phyloP scores from a whole-genome alignment of 2,113 vertebrate species.

The Tupaia chinensis region DNA sequence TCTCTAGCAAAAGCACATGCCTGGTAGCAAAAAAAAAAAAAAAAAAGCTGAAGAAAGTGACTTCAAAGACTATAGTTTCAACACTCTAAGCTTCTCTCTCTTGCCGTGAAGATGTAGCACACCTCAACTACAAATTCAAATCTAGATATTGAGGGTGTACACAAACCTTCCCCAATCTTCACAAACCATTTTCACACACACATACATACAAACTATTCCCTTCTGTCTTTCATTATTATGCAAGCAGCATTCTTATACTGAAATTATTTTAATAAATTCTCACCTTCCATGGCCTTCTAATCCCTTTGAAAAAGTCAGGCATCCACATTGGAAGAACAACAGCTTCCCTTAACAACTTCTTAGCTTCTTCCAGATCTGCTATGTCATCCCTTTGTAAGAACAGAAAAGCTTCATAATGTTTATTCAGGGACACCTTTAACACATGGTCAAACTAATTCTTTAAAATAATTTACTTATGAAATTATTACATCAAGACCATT shows the following conservation, averaged over 20 bases:
- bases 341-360: slow-evolving; percentile 91
- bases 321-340: slow-evolving; percentile 93
- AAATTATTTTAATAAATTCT: slow-evolving; percentile 46
- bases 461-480: slow-evolving; percentile 22
- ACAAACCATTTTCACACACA: not conserved
- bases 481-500: slow-evolving; percentile 62
- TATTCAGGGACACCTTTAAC: not conserved
- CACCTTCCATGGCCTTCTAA: slow-evolving; percentile 92
- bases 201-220: not conserved
- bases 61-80: not conserved
- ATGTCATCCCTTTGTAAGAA: slow-evolving; percentile 89
- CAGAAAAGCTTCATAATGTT: slow-evolving; percentile 60
- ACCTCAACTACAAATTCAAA: not conserved
- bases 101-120: not conserved
- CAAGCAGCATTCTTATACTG: not conserved
- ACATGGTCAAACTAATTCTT: slow-evolving; percentile 60
- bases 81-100: not conserved
- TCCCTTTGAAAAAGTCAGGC: slow-evolving; percentile 93
- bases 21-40: no score
- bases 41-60: not conserved
- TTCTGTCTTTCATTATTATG: not conserved
- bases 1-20: no score
- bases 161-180: not conserved
- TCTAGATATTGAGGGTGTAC: not conserved
- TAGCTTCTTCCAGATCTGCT: slow-evolving; percentile 91